These are phyloP conservation scores for Venturia canescens DNA, from an alignment of 1,140 invertebrate species.

Conservation along the genomic window DNA sequence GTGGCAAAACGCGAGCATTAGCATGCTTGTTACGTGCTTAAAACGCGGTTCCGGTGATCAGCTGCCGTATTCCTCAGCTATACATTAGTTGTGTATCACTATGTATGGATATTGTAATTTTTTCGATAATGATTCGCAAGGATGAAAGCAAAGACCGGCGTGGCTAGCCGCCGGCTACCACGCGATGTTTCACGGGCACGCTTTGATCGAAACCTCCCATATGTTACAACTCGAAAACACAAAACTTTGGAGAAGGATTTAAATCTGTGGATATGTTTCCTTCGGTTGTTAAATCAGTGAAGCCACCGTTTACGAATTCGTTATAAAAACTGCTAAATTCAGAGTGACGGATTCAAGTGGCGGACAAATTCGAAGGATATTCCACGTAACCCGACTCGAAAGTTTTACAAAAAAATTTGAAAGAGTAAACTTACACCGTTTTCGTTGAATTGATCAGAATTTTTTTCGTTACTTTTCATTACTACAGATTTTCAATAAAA, in stretches of 20 bases:
- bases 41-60: slow-evolving; percentile 69
- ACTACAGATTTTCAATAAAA: no score
- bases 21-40: slow-evolving; percentile 66
- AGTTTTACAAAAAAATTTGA: no score
- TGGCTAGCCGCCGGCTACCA: slow-evolving; percentile 58
- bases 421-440: no score
- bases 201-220: background rate
- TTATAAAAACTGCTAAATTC: no score
- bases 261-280: slow-evolving; percentile 5
- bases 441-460: no score
- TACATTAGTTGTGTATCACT: slow-evolving; percentile 38
- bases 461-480: no score
- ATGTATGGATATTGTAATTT: slow-evolving; percentile 9
- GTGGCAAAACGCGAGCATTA: slow-evolving; percentile 57
- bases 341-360: no score
- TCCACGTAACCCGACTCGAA: no score
- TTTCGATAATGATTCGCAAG: slow-evolving; percentile 55
- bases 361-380: no score
- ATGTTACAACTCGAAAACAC: background rate
- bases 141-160: slow-evolving; percentile 47
- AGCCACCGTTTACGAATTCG: no score
- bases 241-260: slow-evolving; percentile 1
- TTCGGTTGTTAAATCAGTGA: no score
- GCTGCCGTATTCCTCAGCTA: slow-evolving; percentile 58
- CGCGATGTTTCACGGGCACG: slow-evolving; percentile 47